Percentiles rank a stretch among this genome's conserved stretches.
These are phyloP conservation scores for Antedon mediterranea DNA, from an alignment of 53 echinoderm and acorn worm genomes.

Conservation along the genomic window DNA sequence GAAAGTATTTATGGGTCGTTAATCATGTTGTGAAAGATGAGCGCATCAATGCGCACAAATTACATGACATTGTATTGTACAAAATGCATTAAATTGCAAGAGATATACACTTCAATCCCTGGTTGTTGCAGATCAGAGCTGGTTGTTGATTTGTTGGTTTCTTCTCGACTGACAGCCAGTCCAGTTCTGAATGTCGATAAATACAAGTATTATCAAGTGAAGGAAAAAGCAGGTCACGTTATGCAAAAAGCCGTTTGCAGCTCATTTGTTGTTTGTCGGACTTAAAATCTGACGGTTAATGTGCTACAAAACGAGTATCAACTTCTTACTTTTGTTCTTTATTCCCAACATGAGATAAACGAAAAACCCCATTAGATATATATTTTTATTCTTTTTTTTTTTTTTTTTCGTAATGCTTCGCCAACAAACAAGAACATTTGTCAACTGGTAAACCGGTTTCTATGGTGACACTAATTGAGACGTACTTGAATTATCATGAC, in stretches of 20 bases:
- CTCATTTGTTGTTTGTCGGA: background rate
- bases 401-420: background rate
- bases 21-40: background rate
- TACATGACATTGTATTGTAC: background rate
- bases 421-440: background rate
- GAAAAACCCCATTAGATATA: background rate
- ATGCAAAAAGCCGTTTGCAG: background rate
- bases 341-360: background rate
- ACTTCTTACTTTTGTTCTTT: background rate
- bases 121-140: background rate
- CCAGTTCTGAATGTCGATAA: background rate
- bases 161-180: background rate
- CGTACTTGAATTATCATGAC: background rate
- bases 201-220: background rate
- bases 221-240: background rate
- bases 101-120: background rate
- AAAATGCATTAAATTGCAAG: background rate
- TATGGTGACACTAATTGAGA: background rate
- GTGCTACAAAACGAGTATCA: background rate
- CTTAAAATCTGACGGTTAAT: background rate
- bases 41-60: background rate
- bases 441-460: background rate
- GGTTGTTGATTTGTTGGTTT: background rate
- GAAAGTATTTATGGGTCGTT: background rate
- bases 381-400: background rate